phyloP scores from a whole-genome alignment of 2,113 vertebrate species.

The Hiodon alosoides region DNA sequence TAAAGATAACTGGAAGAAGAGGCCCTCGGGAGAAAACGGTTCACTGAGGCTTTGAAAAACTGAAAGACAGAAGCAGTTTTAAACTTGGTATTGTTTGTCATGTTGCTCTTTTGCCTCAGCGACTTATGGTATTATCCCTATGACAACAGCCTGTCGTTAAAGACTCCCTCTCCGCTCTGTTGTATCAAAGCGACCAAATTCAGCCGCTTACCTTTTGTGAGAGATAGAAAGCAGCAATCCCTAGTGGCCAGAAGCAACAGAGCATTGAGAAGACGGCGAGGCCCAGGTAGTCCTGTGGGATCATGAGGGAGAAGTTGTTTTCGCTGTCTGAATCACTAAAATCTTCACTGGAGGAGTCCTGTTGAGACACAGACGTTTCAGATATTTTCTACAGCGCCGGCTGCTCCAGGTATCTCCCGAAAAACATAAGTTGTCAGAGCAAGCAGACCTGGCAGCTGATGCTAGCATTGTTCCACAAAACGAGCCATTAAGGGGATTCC shows the following conservation, averaged over 20 bases:
- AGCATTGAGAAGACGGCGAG: constrained; percentile 86
- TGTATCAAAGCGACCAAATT: no score
- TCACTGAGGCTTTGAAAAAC: no score
- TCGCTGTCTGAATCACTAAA: constrained; percentile 74
- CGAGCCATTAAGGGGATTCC: neutral
- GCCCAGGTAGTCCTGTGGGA: constrained; percentile 79
- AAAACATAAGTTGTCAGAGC: neutral
- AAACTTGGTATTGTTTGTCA: neutral
- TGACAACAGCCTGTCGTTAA: neutral
- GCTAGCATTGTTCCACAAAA: neutral
- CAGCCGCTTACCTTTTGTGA: constrained; percentile 72
- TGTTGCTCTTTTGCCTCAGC: neutral
- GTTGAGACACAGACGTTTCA: constrained; percentile 31
- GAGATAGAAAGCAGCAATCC: constrained; percentile 82
- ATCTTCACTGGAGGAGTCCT: constrained; percentile 72
- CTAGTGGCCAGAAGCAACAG: constrained; percentile 85
- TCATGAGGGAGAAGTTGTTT: constrained; percentile 69
- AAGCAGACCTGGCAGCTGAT: neutral
- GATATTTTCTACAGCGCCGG: neutral
- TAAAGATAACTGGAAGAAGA: no score
- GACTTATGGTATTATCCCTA: neutral
- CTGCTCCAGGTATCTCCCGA: constrained; percentile 1
- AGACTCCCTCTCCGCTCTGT: neutral
- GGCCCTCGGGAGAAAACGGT: no score
- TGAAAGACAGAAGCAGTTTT: neutral